Conservation (phyloP, 2,888 invertebrate species). For the Eristalis arbustorum region DNA sequence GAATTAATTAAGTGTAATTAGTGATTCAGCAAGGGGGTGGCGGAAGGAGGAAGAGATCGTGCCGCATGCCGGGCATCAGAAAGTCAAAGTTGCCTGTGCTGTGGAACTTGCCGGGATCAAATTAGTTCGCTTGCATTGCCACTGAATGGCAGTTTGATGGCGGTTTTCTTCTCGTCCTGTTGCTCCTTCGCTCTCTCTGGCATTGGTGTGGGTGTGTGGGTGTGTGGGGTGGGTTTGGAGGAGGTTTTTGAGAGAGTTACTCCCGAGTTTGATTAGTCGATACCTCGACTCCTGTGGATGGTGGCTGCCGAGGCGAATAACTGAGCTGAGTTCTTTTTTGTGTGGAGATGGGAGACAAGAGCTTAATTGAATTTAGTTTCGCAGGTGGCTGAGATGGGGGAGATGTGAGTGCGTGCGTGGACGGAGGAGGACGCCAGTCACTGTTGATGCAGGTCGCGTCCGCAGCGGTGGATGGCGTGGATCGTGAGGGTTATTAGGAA, state of each 20-base stretch:
- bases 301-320: not conserved
- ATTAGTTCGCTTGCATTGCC: constrained; percentile 43
- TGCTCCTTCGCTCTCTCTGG: not conserved
- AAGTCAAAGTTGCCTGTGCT: not conserved
- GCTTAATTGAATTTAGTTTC: not conserved
- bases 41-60: not conserved
- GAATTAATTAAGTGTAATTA: constrained; percentile 50
- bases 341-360: not conserved
- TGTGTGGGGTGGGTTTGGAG: not conserved
- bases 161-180: constrained; percentile 41
- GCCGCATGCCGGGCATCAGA: not conserved
- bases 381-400: not conserved
- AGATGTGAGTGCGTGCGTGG: not conserved
- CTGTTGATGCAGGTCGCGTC: not conserved
- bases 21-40: constrained; percentile 18
- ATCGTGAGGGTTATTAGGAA: not conserved
- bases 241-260: constrained; percentile 14
- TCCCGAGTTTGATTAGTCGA: not conserved
- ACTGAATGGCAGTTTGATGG: constrained; percentile 44
- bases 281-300: not conserved
- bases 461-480: not conserved
- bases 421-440: not conserved
- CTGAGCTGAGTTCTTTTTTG: not conserved
- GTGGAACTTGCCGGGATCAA: constrained; percentile 21
- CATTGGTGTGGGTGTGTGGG: not conserved